Evolutionary conservation across 2,888 invertebrate genomes (phyloP).

Genomic region (Heliconius cydno): DNA sequence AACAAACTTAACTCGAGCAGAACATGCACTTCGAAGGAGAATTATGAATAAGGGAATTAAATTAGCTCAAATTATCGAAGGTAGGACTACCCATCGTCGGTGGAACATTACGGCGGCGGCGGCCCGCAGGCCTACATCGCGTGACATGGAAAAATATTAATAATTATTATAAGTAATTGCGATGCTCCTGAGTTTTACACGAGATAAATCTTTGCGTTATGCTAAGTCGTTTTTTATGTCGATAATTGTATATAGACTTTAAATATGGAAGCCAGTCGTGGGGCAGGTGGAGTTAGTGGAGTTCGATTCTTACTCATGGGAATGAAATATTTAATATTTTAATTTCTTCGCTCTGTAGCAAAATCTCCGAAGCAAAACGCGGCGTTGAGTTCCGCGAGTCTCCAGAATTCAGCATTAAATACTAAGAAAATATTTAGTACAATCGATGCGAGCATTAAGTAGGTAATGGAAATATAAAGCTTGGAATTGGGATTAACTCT

Average conservation of each 20-base stretch:
- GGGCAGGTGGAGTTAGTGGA: too few relatives aligned
- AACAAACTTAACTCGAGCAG: constrained; percentile 62
- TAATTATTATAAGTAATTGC: constrained; percentile 70
- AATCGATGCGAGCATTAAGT: neutral
- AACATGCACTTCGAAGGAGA: constrained; percentile 75
- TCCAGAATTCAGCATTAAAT: too few relatives aligned
- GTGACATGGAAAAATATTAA: constrained; percentile 76
- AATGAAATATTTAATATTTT: too few relatives aligned
- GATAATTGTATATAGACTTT: constrained; percentile 16
- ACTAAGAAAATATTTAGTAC: neutral
- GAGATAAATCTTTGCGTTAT: constrained; percentile 57
- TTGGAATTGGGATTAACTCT: neutral
- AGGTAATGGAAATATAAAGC: neutral
- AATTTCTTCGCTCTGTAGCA: too few relatives aligned
- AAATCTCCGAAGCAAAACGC: too few relatives aligned
- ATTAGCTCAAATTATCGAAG: constrained; percentile 79
- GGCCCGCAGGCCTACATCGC: constrained; percentile 65
- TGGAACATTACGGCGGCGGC: constrained; percentile 61
- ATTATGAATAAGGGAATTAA: constrained; percentile 64
- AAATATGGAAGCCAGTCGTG: too few relatives aligned
- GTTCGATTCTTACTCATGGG: too few relatives aligned
- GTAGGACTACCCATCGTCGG: constrained; percentile 68
- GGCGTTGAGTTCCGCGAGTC: too few relatives aligned
- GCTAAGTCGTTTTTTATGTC: constrained; percentile 49
- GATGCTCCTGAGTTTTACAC: constrained; percentile 57